phyloP scores from a whole-genome alignment of 1,140 invertebrate species.

The Drosophila ananassae region DNA sequence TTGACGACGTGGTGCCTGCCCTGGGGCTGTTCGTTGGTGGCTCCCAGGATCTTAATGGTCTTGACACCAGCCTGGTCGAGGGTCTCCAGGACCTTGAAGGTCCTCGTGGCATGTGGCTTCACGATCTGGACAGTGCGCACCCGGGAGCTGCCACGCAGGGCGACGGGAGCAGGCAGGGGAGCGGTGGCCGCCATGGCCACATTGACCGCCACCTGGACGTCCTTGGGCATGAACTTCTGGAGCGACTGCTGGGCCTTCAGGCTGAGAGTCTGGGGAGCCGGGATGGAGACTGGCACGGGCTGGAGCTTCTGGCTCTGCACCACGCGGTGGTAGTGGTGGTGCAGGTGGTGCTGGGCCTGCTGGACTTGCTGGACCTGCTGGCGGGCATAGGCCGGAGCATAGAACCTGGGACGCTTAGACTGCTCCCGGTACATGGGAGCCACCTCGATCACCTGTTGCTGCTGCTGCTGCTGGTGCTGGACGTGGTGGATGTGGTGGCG shows the following conservation, averaged over 20 bases:
- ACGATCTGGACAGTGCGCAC: slow-evolving; percentile 76
- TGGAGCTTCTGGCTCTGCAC: slow-evolving; percentile 37
- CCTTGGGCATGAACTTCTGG: slow-evolving; percentile 75
- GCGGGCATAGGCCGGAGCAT: slow-evolving; percentile 62
- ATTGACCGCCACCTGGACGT: slow-evolving; percentile 73
- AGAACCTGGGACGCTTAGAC: slow-evolving; percentile 66
- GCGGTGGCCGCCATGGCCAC: slow-evolving; percentile 71
- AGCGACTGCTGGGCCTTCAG: slow-evolving; percentile 64
- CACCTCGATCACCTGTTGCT: slow-evolving; percentile 51
- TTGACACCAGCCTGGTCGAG: slow-evolving; percentile 68
- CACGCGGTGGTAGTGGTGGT: slow-evolving; percentile 30
- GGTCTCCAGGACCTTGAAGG: slow-evolving; percentile 70
- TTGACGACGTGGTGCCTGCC: slow-evolving; percentile 69
- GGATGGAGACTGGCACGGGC: slow-evolving; percentile 13
- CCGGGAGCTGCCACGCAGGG: slow-evolving; percentile 48
- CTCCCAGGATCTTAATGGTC: slow-evolving; percentile 73
- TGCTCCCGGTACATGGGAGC: slow-evolving; percentile 75
- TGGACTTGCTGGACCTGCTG: slow-evolving; percentile 34
- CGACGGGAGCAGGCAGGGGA: slow-evolving; percentile 13
- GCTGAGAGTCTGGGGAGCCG: slow-evolving; percentile 19
- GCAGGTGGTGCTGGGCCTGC: slow-evolving; percentile 16
- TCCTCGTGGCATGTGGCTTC: slow-evolving; percentile 58
- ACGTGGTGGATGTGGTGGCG: slow-evolving; percentile 26
- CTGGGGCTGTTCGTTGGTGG: slow-evolving; percentile 64
- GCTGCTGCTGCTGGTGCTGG: slow-evolving; percentile 15